These are phyloP conservation scores for Achroia grisella DNA, from an alignment of 1,140 invertebrate genomes.

Conservation along the genomic window DNA sequence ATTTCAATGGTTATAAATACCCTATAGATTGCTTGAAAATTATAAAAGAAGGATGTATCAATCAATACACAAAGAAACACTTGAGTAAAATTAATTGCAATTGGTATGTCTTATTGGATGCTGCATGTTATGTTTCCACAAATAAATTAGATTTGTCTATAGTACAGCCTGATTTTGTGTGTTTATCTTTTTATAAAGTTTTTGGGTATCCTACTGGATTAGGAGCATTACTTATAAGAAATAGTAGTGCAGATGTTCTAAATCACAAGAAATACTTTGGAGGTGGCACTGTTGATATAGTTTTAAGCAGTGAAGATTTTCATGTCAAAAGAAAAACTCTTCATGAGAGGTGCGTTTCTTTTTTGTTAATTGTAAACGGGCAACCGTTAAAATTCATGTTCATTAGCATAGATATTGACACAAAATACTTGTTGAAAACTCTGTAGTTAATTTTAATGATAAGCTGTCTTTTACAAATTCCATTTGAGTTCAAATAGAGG, in stretches of 20 bases:
- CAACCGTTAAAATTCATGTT: too few relatives aligned
- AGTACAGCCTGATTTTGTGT: conserved; percentile 90
- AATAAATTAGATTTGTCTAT: conserved; percentile 83
- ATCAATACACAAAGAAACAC: conserved; percentile 47
- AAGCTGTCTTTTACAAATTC: too few relatives aligned
- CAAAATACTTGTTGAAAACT: too few relatives aligned
- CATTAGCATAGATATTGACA: too few relatives aligned
- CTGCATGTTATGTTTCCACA: conserved; percentile 87
- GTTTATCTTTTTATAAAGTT: conserved; percentile 97
- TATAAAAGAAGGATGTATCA: conserved; percentile 78
- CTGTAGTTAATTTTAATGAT: too few relatives aligned
- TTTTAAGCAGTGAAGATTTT: conserved; percentile 80
- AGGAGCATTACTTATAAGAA: conserved; percentile 89
- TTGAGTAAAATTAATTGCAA: conserved; percentile 54
- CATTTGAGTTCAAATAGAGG: too few relatives aligned
- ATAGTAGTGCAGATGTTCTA: conserved; percentile 77
- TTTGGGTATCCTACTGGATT: conserved; percentile 97
- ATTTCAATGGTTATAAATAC: conserved; percentile 95
- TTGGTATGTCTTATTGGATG: conserved; percentile 92
- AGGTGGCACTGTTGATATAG: conserved; percentile 92
- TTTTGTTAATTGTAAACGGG: too few relatives aligned
- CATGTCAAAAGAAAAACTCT: conserved; percentile 80
- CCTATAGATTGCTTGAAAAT: conserved; percentile 83
- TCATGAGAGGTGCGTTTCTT: conserved; percentile 78
- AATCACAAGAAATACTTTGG: conserved; percentile 88